Evolutionary conservation across 2,113 vertebrate species (phyloP), one percentile per base, ranked within the genome.

Genomic region (Alosa alosa): DNA sequence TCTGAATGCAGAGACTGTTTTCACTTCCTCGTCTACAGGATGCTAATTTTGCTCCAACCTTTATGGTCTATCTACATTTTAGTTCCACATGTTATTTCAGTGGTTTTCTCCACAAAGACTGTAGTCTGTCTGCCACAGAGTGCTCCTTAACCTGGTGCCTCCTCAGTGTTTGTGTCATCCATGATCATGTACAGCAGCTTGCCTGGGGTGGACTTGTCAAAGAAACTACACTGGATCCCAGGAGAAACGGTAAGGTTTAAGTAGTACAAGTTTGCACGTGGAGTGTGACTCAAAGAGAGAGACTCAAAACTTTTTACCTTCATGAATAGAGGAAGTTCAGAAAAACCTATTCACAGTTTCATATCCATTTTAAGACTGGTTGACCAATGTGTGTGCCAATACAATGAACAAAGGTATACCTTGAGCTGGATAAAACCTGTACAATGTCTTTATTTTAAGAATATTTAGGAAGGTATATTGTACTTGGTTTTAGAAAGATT

Each of bases 191-290:
- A 97, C 95, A 95, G 91, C 75, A 96, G 94, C n/a, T 90, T 93
- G 39, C 91, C 91, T 0, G 96, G 97, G 52, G 87, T 91, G 0
- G 96, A 96, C 5, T 84, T 97, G 0, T 84, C 94, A 6, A 94
- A 93, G 89, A 99, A 97, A 87, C 89, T 97, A 81, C 98, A 97
- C 90, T 99, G 97, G 97, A 91, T 90, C 3, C 95, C 96, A 0
- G 93, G 95, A 87, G 97, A 98, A 20, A 93, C 86, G 47, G 94
- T 95, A 82, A 87, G 92, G 60, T 49, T 78, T 78, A 15, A 78
- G 36, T 36, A 17, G 13, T 78, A 13, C 31, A 78, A 13, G 31
- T 5, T 78, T 36, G 31, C 9, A 78, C 18, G 72, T 36, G 39
- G 36, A 31, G 25, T 72, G 25, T 36, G 31, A n/a, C n/a, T n/a